A percentile compares a stretch with the other conserved stretches of the same genome.
These are phyloP conservation scores for Brachyhypopomus occidentalis DNA, from an alignment of 2,113 vertebrate species.

Conservation along the genomic window DNA sequence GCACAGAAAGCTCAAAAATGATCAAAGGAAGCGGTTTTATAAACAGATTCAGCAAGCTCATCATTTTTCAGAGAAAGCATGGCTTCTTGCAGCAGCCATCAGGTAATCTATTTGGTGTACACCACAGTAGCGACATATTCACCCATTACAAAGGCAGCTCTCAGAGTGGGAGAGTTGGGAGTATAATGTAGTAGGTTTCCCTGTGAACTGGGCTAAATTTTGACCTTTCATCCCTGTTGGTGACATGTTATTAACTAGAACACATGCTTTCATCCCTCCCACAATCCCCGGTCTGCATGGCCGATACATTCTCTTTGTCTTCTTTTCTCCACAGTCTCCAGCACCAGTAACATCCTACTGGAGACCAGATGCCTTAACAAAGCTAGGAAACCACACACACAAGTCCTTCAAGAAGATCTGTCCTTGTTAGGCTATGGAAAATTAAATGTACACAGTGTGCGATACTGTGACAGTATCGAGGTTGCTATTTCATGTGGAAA, in stretches of 20 bases:
- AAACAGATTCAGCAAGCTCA: slow-evolving; percentile 68
- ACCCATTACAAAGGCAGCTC: slow-evolving; percentile 65
- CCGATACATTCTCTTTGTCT: slow-evolving; percentile 74
- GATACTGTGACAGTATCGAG: too few species aligned
- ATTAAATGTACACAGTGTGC: background rate
- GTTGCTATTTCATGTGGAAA: too few species aligned
- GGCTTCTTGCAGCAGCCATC: slow-evolving; percentile 69
- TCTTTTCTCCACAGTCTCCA: slow-evolving; percentile 32
- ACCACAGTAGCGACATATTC: slow-evolving; percentile 73
- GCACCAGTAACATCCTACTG: slow-evolving; percentile 4
- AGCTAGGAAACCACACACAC: slow-evolving; percentile 10
- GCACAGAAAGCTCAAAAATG: slow-evolving; percentile 59
- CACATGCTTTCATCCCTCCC: slow-evolving; percentile 68
- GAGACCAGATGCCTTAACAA: slow-evolving; percentile 28
- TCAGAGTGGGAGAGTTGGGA: slow-evolving; percentile 57
- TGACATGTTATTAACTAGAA: slow-evolving; percentile 79
- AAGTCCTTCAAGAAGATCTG: background rate
- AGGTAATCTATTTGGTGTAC: slow-evolving; percentile 73
- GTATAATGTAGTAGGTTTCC: slow-evolving; percentile 63
- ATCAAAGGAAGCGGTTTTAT: slow-evolving; percentile 72
- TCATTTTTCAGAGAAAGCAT: slow-evolving; percentile 63
- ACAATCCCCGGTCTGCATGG: slow-evolving; percentile 66
- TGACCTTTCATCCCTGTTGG: slow-evolving; percentile 74
- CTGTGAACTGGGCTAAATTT: slow-evolving; percentile 70
- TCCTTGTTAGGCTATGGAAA: background rate